A percentile compares a stretch with the other conserved stretches of the same genome.
Conservation (phyloP, 2,888 invertebrate species). For the Bimastos eiseni region DNA sequence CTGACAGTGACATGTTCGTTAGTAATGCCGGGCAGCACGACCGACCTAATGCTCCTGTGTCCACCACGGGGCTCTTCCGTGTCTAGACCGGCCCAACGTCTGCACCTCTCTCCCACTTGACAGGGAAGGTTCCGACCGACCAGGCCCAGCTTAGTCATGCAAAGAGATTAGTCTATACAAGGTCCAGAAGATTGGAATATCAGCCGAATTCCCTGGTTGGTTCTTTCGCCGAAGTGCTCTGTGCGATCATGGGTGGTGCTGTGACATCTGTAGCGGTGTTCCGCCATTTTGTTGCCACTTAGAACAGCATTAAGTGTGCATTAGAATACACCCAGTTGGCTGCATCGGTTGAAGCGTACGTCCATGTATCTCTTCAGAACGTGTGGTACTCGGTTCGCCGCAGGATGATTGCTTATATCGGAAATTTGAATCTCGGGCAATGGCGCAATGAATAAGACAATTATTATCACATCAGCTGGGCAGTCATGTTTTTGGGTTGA, state of each 20-base stretch:
- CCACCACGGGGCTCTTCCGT: not conserved
- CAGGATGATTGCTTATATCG: too few species aligned
- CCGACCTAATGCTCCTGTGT: not conserved
- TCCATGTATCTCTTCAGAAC: too few species aligned
- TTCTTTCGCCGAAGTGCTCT: not conserved
- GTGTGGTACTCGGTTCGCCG: too few species aligned
- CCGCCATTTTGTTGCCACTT: not conserved
- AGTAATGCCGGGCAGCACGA: not conserved
- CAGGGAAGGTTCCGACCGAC: not conserved
- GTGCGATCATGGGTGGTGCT: too few species aligned
- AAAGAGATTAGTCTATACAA: not conserved
- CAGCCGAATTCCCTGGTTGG: not conserved
- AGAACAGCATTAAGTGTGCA: too few species aligned
- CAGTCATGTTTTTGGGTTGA: too few species aligned
- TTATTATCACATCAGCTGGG: too few species aligned
- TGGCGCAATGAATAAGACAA: too few species aligned
- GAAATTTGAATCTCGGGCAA: too few species aligned
- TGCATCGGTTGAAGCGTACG: too few species aligned
- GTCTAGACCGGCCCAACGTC: not conserved
- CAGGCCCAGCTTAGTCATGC: not conserved
- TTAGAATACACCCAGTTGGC: too few species aligned
- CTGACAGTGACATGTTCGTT: slow-evolving; percentile 13
- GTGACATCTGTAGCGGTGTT: not conserved
- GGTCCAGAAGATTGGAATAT: not conserved
- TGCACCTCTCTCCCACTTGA: not conserved